Percentiles rank a stretch among this genome's conserved stretches.
Conservation (phyloP, 2,888 invertebrate genomes). For the Mesorhabditis belari region DNA sequence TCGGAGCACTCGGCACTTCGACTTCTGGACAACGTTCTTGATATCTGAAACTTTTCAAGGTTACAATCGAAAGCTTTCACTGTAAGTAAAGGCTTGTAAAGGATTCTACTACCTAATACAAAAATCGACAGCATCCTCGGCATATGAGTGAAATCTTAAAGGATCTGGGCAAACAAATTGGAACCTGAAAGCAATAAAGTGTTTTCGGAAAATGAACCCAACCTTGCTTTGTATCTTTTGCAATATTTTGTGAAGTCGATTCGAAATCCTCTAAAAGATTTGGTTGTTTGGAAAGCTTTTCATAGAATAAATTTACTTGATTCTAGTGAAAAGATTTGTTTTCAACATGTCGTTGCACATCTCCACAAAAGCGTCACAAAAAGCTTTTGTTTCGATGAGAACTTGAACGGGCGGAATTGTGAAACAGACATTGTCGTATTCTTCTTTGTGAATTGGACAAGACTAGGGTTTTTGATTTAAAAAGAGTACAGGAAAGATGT, state of each 20-base stretch:
- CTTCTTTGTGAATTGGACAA: constrained; percentile 15
- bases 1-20: constrained; percentile 17
- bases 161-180: constrained; percentile 31
- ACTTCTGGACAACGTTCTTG: constrained; percentile 23
- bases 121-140: constrained; percentile 27
- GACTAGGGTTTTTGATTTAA: constrained; percentile 6
- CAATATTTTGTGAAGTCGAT: constrained; percentile 12
- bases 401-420: constrained; percentile 20
- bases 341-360: constrained; percentile 8
- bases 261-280: not conserved
- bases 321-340: not conserved
- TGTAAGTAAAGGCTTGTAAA: too few species aligned
- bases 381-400: constrained; percentile 19
- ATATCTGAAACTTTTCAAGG: too few species aligned
- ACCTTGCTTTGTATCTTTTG: constrained; percentile 17
- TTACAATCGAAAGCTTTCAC: too few species aligned
- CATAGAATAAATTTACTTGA: not conserved
- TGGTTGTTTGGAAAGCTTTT: not conserved
- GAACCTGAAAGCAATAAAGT: constrained; percentile 8
- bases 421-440: constrained; percentile 31
- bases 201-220: not conserved
- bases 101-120: constrained; percentile 10
- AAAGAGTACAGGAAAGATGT: not conserved
- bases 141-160: constrained; percentile 23
- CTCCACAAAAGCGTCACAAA: constrained; percentile 29